A percentile compares a stretch with the other conserved stretches of the same genome.
Evolutionary conservation across 2,888 invertebrate genomes (phyloP).

Genomic region (Neoitamus cyanurus): DNA sequence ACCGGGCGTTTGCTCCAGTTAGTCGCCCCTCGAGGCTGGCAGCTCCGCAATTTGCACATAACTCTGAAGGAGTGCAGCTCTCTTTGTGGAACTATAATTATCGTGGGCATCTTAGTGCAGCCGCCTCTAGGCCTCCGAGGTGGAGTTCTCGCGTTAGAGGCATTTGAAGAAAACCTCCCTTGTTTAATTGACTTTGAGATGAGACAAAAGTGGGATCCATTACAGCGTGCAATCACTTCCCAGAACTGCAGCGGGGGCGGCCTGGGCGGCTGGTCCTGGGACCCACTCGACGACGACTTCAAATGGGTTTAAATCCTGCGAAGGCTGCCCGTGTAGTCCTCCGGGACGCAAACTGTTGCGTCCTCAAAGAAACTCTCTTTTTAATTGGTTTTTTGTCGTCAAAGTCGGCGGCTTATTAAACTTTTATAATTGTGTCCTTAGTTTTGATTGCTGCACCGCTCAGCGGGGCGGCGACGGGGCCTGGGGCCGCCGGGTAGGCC

Average conservation of each 20-base stretch:
- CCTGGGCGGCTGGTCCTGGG: background rate
- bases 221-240: slow-evolving; percentile 19
- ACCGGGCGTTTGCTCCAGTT: background rate
- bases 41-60: background rate
- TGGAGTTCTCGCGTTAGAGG: background rate
- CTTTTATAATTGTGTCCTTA: slow-evolving; percentile 46
- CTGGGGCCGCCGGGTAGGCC: background rate
- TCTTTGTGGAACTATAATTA: background rate
- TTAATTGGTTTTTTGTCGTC: slow-evolving; percentile 46
- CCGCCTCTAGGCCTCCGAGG: background rate
- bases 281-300: background rate
- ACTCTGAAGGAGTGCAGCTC: background rate
- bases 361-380: slow-evolving; percentile 37
- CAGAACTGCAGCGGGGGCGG: background rate
- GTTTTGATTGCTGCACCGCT: slow-evolving; percentile 42
- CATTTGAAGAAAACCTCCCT: background rate
- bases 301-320: background rate
- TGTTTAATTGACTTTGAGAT: slow-evolving; percentile 23
- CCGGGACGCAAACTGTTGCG: slow-evolving; percentile 42
- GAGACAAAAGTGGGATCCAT: slow-evolving; percentile 14
- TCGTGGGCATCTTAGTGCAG: background rate
- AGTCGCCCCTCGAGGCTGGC: background rate
- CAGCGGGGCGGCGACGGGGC: background rate
- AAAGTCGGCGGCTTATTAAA: slow-evolving; percentile 46
- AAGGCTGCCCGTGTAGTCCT: background rate